Percentiles rank a stretch among this genome's conserved stretches.
These are phyloP conservation scores for Geophilus truncorum DNA, from an alignment of 2,888 invertebrate species.

Conservation along the genomic window DNA sequence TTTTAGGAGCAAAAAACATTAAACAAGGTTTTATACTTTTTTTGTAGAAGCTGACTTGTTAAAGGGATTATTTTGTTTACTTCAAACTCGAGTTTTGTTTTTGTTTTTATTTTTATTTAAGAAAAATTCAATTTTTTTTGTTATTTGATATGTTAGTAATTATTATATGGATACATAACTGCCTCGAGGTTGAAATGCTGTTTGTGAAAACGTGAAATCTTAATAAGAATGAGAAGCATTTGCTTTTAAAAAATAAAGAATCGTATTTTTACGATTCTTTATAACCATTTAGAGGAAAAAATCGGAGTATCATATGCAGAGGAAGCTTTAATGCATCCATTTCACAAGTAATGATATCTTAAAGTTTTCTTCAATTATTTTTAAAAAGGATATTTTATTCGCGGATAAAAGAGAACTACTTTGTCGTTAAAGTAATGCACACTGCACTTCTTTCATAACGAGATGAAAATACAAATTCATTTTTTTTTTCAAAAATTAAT, in stretches of 20 bases:
- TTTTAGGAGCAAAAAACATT: background rate
- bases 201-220: background rate
- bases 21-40: background rate
- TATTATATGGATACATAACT: background rate
- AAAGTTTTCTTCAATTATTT: background rate
- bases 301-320: background rate
- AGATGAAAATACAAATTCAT: too few relatives aligned
- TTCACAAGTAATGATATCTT: background rate
- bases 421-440: too few relatives aligned
- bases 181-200: background rate
- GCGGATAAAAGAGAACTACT: too few relatives aligned
- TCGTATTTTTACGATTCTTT: background rate
- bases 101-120: background rate
- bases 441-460: too few relatives aligned
- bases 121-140: background rate
- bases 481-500: too few relatives aligned
- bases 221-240: background rate
- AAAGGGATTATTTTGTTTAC: background rate
- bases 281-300: background rate
- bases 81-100: background rate
- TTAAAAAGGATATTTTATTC: background rate
- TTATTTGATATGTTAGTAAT: background rate
- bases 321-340: background rate
- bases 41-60: background rate
- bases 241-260: background rate